These are phyloP conservation scores for Ophion slaviceki DNA, from an alignment of 2,888 invertebrate species.

Conservation along the genomic window DNA sequence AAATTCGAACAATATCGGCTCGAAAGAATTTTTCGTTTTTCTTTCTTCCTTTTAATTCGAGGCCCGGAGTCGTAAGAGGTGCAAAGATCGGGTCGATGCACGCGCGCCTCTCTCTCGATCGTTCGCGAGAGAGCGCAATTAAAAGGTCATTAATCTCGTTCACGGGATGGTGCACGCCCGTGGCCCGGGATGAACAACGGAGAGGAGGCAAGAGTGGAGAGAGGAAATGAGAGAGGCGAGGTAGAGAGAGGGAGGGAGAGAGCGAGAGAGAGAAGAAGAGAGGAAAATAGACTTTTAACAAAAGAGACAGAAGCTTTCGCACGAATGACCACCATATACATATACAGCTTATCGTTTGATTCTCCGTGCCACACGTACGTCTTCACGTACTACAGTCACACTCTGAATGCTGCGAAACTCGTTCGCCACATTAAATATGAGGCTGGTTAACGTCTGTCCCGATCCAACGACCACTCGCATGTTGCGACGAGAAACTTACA, in stretches of 20 bases:
- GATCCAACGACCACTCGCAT: constrained; percentile 14
- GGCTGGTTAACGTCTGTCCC: constrained; percentile 56
- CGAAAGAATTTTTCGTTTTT: neutral
- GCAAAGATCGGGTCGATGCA: constrained; percentile 60
- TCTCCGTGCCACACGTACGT: constrained; percentile 26
- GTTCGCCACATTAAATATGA: constrained; percentile 71
- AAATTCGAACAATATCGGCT: neutral
- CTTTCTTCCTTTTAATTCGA: neutral
- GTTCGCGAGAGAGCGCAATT: constrained; percentile 71
- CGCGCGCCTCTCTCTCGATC: constrained; percentile 37
- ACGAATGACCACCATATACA: neutral
- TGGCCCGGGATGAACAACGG: constrained; percentile 53
- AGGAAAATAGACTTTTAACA: constrained; percentile 62
- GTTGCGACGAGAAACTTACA: constrained; percentile 24
- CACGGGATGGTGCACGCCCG: constrained; percentile 66
- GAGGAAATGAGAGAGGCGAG: constrained; percentile 34
- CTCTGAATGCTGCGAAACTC: constrained; percentile 78
- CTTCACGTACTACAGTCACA: constrained; percentile 74
- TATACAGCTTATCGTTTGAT: constrained; percentile 27
- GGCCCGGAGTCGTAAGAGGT: constrained; percentile 15
- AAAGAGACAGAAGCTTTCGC: constrained; percentile 63
- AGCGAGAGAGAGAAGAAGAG: constrained; percentile 42
- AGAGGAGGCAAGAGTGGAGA: constrained; percentile 67
- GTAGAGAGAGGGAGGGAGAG: constrained; percentile 24
- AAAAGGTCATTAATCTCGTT: constrained; percentile 78